Evolutionary conservation across 1,140 invertebrate genomes (phyloP).

Genomic region (Drusus annulatus): DNA sequence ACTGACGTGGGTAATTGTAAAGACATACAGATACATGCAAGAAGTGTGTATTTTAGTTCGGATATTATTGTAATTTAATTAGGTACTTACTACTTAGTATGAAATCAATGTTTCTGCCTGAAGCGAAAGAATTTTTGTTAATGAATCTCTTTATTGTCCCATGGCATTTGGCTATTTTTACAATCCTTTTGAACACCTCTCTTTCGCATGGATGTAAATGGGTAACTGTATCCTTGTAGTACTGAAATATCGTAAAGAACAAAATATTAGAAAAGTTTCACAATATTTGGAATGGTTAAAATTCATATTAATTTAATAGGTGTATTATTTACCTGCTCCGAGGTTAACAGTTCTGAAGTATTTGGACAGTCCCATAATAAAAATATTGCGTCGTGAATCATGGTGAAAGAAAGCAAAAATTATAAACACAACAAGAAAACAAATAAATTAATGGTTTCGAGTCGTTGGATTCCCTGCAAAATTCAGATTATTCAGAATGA

Average conservation of each 20-base stretch:
- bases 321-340: conserved; percentile 39
- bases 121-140: conserved; percentile 51
- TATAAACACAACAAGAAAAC: too few relatives aligned
- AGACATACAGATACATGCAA: too few relatives aligned
- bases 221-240: conserved; percentile 43
- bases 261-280: not conserved
- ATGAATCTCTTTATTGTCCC: conserved; percentile 48
- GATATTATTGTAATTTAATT: not conserved
- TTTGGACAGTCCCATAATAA: conserved; percentile 67
- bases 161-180: conserved; percentile 53
- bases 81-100: conserved; percentile 35
- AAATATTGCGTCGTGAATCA: conserved; percentile 69
- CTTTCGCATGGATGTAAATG: conserved; percentile 45
- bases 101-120: conserved; percentile 21
- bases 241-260: conserved; percentile 43
- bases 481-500: too few relatives aligned
- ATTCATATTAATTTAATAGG: not conserved
- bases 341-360: conserved; percentile 51
- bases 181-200: conserved; percentile 46
- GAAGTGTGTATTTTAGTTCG: too few relatives aligned
- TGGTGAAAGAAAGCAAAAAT: conserved; percentile 39
- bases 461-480: too few relatives aligned
- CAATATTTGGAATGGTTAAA: not conserved
- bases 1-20: too few relatives aligned
- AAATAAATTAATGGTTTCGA: too few relatives aligned